phyloP scores from a whole-genome alignment of 1,140 invertebrate species.

The Heliothis subflexa region DNA sequence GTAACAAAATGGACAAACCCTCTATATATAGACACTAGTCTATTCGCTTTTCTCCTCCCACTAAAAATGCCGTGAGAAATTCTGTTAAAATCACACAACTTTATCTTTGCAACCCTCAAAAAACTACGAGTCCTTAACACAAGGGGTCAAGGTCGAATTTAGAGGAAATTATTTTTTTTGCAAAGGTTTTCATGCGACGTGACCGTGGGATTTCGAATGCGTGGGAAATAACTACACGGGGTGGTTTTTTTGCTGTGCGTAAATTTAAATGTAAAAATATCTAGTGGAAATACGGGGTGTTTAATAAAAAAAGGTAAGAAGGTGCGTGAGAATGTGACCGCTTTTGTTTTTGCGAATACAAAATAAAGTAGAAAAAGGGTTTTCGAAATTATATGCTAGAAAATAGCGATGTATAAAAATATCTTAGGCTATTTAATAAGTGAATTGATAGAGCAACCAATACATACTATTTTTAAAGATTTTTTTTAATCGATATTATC shows the following conservation, averaged over 20 bases:
- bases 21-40: constrained; percentile 23
- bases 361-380: neutral
- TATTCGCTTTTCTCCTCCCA: neutral
- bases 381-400: neutral
- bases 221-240: constrained; percentile 37
- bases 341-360: neutral
- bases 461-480: no score
- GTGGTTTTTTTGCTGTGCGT: constrained; percentile 6
- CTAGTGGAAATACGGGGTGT: neutral
- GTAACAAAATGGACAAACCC: constrained; percentile 13
- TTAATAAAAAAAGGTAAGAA: neutral
- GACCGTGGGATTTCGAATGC: constrained; percentile 48
- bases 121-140: neutral
- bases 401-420: no score
- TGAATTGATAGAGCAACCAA: no score
- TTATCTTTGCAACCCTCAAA: neutral
- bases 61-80: constrained; percentile 38
- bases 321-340: neutral
- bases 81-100: constrained; percentile 9
- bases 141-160: neutral
- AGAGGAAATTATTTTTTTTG: neutral
- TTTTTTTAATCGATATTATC: no score
- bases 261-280: constrained; percentile 32
- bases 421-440: no score
- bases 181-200: neutral